Evolutionary conservation across 2,113 vertebrate species (phyloP).

Genomic region (Melospiza melodia): DNA sequence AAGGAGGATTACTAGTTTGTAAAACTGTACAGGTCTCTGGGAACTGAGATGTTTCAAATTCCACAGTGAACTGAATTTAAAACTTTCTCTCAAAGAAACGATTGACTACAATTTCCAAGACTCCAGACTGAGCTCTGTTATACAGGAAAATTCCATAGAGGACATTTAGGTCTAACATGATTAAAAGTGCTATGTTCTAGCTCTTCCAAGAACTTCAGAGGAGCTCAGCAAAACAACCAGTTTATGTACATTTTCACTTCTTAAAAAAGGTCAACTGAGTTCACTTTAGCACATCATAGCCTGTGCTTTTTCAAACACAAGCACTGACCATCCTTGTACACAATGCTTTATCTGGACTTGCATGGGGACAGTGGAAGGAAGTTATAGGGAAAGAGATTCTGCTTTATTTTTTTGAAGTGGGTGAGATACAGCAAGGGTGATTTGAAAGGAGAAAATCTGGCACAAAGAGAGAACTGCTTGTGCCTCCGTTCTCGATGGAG

Average conservation of each 20-base stretch:
- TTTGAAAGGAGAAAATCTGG: constrained; percentile 59
- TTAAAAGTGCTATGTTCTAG: not conserved
- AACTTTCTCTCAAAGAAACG: not conserved
- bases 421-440: constrained; percentile 43
- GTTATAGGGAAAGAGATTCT: not conserved
- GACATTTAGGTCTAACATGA: not conserved
- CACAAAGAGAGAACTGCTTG: constrained; percentile 65
- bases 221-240: not conserved
- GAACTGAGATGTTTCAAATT: not conserved
- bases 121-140: not conserved
- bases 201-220: not conserved
- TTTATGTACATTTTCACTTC: not conserved
- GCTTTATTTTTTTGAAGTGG: constrained; percentile 40
- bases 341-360: not conserved
- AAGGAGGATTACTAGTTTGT: not conserved
- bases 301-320: not conserved
- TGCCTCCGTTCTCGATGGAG: constrained; percentile 56
- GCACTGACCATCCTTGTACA: not conserved
- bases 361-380: not conserved
- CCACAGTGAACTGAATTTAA: not conserved
- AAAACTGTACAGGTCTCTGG: not conserved
- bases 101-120: not conserved
- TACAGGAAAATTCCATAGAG: not conserved
- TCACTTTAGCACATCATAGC: not conserved
- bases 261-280: not conserved